Evolutionary conservation across 2,888 invertebrate species (phyloP), one percentile per base, ranked within the genome.

Genomic region (Leptarthrus brevirostris): DNA sequence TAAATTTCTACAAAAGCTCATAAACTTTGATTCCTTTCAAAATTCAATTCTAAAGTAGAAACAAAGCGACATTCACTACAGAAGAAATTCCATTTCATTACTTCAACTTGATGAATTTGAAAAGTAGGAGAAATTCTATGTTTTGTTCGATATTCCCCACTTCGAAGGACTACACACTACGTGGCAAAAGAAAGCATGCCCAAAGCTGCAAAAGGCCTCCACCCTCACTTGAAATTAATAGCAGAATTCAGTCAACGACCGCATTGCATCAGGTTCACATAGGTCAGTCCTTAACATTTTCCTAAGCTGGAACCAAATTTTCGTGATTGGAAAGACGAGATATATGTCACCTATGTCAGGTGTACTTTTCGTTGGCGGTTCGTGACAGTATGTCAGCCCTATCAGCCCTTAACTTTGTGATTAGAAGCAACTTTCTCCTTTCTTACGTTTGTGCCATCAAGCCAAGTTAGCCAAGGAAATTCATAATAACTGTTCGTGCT

Each of bases 231-330:
- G 18, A 34, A n/a, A 34, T 24, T 47, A 36, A 20, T 47, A 20
- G 16, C 44, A 47, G 47, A 47, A 8, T 34, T 69, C 69, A 69
- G 69, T 69, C 49, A 52, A 69, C 52, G 69, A 69, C 69, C 69
- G 69, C 69, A 69, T 52, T 69, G 69, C 69, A 69, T 69, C 69
- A 69, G 52, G 69, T 69, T 36, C 18, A 69, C 18, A 34, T 44
- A 52, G 52, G 6, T 8, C 20, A 12, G 40, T 3, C n/a, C n/a
- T n/a, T n/a, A n/a, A n/a, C n/a, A 3, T 40, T 12, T 40, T 3
- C 40, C 12, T 12, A 6, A 40, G 12, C 3, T 40, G 10, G 3
- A 12, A 40, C 12, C 40, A 12, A 12, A 12, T 40, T 40, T 40
- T 40, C 40, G 40, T 40, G 40, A 40, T 36, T 34, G 34, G 34